Base-by-base conservation (phyloP, 30 jellyfish, hydroid and myxozoan genomes). In the Aurelia sp. region DNA sequence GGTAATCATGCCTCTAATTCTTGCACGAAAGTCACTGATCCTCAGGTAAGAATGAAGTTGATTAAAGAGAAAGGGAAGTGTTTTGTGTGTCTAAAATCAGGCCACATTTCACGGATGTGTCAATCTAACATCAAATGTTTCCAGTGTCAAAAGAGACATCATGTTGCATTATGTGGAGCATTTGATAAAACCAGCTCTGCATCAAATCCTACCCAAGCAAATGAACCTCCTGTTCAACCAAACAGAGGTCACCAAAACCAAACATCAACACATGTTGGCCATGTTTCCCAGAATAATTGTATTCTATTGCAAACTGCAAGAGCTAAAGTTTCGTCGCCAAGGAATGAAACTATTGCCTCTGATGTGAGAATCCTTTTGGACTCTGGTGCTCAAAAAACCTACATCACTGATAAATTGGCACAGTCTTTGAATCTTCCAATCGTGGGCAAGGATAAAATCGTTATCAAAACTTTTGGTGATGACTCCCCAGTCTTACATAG, bases 381-480 rank as follows among this genome's bases (percentile, higher is more conserved):
- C 30, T 65, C 76, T 15, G 35, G 76, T 13, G 35, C 76, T 13
- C 76, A 65, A 24, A 65, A 30, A 65, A 65, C 76, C 20, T 65
- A 65, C 30, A 65, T 65, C 50, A 65, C 50, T 13, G 18, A 19
- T 16, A 65, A 30, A 17, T 30, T 65, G 67, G 27, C 21, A 20
- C 27, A 58, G 4, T 16, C 67, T 20, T 58, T 59, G 69, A 59
- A 21, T 33, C 24, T 80, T 9, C 82, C 82, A 5, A 60, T 80
- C 17, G 33, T 80, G 18, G 75, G 90, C 24, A 65, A 51, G 35
- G 82, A 44, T 22, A 64, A 40, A 53, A 24, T 63, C 44, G n/a
- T 63, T 27, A 80, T 65, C 3, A 80, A 80, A 51, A 17, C 82
- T 44, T 80, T 80, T 80, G 90, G 82, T 44, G 38, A 63, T 8